phyloP scores from a whole-genome alignment of 2,888 invertebrate genomes.

The Drosophila anomalipes region DNA sequence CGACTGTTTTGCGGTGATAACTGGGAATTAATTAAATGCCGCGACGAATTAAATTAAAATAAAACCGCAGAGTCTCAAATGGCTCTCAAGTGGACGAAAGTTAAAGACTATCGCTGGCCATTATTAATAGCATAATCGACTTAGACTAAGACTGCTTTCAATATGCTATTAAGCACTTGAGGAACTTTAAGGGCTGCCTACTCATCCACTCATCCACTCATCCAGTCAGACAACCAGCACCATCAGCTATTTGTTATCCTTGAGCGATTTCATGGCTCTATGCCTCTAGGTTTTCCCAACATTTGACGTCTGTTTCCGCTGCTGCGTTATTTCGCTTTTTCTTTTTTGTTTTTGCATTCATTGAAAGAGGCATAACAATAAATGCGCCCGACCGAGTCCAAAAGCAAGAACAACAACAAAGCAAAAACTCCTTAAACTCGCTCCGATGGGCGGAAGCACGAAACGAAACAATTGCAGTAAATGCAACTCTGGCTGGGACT shows the following conservation, averaged over 20 bases:
- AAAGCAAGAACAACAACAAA: constrained; percentile 30
- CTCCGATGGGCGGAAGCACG: constrained; percentile 19
- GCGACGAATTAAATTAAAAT: constrained; percentile 66
- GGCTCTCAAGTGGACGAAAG: constrained; percentile 19
- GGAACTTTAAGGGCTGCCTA: constrained; percentile 25
- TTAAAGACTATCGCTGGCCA: constrained; percentile 25
- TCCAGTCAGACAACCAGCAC: background rate
- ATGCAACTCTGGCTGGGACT: constrained; percentile 63
- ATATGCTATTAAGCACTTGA: constrained; percentile 1
- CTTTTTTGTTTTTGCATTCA: constrained; percentile 36
- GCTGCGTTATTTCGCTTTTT: constrained; percentile 10
- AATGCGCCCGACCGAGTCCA: constrained; percentile 32
- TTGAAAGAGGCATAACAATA: constrained; percentile 58
- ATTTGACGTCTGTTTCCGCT: constrained; percentile 52
- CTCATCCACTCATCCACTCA: constrained; percentile 5
- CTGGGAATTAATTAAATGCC: constrained; percentile 83
- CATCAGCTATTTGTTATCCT: background rate
- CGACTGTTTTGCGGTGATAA: constrained; percentile 76
- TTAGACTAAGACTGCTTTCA: constrained; percentile 4
- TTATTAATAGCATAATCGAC: constrained; percentile 46
- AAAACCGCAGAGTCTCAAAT: constrained; percentile 46
- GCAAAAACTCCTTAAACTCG: constrained; percentile 16
- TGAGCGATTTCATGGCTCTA: constrained; percentile 39
- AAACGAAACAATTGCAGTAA: constrained; percentile 63
- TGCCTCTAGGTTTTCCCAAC: constrained; percentile 18